A percentile compares a stretch with the other conserved stretches of the same genome.
phyloP scores from a whole-genome alignment of 2,797 vertebrate species.

The Rhadinocentrus ornatus region DNA sequence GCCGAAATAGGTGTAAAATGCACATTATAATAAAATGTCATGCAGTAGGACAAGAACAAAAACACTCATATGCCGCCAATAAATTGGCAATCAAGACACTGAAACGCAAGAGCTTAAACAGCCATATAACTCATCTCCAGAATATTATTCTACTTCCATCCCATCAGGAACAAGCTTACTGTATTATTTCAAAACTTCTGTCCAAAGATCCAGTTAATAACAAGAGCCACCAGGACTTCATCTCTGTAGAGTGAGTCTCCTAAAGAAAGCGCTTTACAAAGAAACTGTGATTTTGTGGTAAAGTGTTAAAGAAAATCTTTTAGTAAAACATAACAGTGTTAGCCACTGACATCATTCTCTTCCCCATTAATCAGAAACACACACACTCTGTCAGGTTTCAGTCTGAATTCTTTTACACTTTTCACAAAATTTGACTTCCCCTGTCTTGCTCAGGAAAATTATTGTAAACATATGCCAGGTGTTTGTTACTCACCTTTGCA shows the following conservation, averaged over 20 bases:
- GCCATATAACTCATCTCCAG: constrained; percentile 23
- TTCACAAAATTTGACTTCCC: not conserved
- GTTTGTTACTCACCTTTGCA: constrained; percentile 88
- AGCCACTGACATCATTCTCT: constrained; percentile 10
- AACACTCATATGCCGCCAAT: constrained; percentile 12
- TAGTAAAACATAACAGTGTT: constrained; percentile 18
- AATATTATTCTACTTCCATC: constrained; percentile 53
- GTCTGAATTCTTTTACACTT: constrained; percentile 31
- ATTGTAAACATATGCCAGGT: constrained; percentile 4
- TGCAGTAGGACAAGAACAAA: constrained; percentile 4
- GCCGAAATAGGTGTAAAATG: constrained; percentile 6
- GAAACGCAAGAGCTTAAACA: constrained; percentile 27
- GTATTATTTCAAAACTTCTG: constrained; percentile 61
- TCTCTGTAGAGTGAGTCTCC: constrained; percentile 38
- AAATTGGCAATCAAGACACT: constrained; percentile 11
- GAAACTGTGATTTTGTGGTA: constrained; percentile 50
- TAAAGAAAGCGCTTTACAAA: constrained; percentile 69
- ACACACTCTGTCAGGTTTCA: constrained; percentile 5
- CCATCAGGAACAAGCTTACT: constrained; percentile 47
- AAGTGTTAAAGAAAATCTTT: constrained; percentile 27
- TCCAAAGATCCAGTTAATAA: constrained; percentile 75
- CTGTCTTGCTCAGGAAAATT: not conserved
- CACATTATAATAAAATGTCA: constrained; percentile 2
- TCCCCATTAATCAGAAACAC: constrained; percentile 1
- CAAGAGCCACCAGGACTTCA: constrained; percentile 50